These are phyloP conservation scores for Rhodophaea formosa DNA, from an alignment of 2,888 invertebrate species.

Conservation along the genomic window DNA sequence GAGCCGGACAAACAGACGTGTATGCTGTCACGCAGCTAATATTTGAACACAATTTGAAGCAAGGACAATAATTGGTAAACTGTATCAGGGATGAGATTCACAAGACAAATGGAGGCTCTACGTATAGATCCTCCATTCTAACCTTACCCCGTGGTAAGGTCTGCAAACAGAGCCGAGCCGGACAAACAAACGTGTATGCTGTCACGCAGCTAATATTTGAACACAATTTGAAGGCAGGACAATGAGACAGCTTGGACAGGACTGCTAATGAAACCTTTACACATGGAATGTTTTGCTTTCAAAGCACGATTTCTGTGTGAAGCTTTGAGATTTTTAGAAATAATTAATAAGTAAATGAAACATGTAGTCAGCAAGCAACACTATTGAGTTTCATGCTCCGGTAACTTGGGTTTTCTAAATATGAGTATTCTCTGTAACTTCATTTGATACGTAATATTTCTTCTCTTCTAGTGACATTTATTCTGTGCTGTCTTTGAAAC, in stretches of 20 bases:
- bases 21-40: constrained; percentile 63
- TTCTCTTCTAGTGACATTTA: too few species aligned
- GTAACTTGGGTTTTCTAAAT: too few species aligned
- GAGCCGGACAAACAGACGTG: constrained; percentile 63
- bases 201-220: constrained; percentile 67
- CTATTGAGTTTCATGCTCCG: too few species aligned
- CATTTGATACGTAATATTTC: too few species aligned
- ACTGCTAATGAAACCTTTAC: constrained; percentile 38
- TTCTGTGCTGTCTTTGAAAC: too few species aligned
- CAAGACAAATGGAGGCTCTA: background rate
- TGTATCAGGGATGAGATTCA: background rate
- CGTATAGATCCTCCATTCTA: too few species aligned
- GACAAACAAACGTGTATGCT: constrained; percentile 67
- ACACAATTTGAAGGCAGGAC: constrained; percentile 75
- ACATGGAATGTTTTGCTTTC: constrained; percentile 21
- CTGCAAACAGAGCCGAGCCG: constrained; percentile 53
- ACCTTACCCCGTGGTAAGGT: constrained; percentile 6
- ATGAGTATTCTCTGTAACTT: too few species aligned
- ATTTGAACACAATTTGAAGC: constrained; percentile 73
- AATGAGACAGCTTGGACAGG: constrained; percentile 53
- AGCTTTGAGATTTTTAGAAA: too few species aligned
- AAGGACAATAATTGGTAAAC: too few species aligned
- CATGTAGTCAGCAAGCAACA: too few species aligned
- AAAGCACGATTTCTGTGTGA: background rate
- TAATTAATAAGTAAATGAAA: too few species aligned